A percentile compares a stretch with the other conserved stretches of the same genome.
Conservation (phyloP, 2,888 invertebrate genomes). For the Melieria crassipennis region DNA sequence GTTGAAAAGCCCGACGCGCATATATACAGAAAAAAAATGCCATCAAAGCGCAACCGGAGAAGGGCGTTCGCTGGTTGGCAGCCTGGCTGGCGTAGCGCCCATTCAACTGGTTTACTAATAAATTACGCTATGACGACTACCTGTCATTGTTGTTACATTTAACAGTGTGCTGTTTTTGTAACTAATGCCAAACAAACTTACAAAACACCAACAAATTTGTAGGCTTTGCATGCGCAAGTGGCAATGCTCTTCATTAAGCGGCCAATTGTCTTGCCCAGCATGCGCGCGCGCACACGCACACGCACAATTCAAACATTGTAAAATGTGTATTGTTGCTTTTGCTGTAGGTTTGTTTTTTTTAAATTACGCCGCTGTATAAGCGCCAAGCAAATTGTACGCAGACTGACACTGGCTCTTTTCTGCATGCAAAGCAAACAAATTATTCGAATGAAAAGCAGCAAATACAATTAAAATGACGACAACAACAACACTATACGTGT, state of each 20-base stretch:
- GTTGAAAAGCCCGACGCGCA: too few species aligned
- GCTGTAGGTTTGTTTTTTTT: neutral
- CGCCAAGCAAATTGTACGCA: neutral
- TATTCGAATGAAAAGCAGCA: constrained; percentile 29
- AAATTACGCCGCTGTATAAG: constrained; percentile 7
- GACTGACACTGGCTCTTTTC: neutral
- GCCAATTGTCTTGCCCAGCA: constrained; percentile 24
- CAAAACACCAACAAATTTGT: neutral
- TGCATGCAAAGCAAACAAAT: neutral
- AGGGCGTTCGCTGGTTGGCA: too few species aligned
- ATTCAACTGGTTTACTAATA: neutral
- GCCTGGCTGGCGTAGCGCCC: too few species aligned
- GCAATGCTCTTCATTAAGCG: constrained; percentile 39
- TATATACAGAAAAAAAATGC: too few species aligned
- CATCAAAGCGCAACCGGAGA: too few species aligned
- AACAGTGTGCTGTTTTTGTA: neutral
- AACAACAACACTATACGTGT: too few species aligned
- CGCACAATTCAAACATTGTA: neutral
- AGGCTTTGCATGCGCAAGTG: neutral
- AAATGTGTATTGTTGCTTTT: neutral
- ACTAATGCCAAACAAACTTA: neutral
- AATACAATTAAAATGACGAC: constrained; percentile 20
- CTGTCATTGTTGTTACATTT: too few species aligned
- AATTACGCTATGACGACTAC: neutral
- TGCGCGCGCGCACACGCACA: neutral